These are phyloP conservation scores for Ridgeia piscesae DNA, from an alignment of 1,140 invertebrate genomes.

Conservation along the genomic window DNA sequence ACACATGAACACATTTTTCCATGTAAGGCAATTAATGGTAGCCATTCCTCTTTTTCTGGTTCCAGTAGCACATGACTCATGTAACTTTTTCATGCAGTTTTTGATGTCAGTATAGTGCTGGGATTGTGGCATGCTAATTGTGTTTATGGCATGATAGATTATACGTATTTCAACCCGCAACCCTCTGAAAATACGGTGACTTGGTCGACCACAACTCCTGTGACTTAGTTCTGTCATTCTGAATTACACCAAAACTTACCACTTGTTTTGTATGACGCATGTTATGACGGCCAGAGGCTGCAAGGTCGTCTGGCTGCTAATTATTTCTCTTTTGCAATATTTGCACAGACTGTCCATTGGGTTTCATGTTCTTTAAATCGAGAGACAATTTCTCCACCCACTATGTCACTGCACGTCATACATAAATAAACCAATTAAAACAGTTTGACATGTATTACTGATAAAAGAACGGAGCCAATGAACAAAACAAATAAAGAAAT, in stretches of 20 bases:
- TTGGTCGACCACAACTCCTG: background rate
- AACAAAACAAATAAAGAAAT: too few relatives aligned
- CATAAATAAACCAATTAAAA: too few relatives aligned
- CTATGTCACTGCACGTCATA: too few relatives aligned
- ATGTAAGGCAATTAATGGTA: background rate
- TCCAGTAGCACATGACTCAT: background rate
- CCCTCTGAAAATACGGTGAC: background rate
- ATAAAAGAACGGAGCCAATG: background rate
- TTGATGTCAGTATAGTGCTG: background rate
- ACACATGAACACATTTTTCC: too few relatives aligned
- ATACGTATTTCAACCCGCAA: background rate
- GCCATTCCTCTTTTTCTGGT: background rate
- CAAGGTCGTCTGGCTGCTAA: background rate
- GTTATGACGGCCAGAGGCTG: background rate
- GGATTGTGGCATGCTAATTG: background rate
- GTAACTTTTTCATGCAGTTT: background rate
- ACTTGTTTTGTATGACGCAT: background rate
- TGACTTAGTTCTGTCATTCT: background rate
- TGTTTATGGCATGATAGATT: background rate
- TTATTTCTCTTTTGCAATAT: background rate
- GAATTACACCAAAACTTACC: background rate
- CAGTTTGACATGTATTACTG: too few relatives aligned
- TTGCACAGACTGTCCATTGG: background rate
- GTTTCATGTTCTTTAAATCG: background rate
- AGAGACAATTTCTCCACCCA: background rate